A percentile compares a stretch with the other conserved stretches of the same genome.
These are phyloP conservation scores for Ceratosolen solmsi DNA, from an alignment of 1,140 invertebrate genomes.

Conservation along the genomic window DNA sequence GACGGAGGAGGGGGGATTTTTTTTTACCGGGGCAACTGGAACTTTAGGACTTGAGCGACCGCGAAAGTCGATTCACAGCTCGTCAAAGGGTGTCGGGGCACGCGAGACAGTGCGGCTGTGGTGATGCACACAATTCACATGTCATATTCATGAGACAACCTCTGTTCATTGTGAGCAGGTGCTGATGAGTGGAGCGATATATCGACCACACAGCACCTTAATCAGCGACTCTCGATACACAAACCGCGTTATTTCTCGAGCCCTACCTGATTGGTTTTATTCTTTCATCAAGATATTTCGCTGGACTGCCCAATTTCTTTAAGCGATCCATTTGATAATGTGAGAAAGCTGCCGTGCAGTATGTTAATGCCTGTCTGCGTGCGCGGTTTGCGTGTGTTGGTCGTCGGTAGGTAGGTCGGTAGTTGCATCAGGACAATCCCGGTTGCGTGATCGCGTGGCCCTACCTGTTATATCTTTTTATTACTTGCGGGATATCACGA, in stretches of 20 bases:
- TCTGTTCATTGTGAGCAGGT: constrained; percentile 15
- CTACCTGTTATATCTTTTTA: constrained; percentile 5
- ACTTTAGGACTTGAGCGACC: constrained; percentile 18
- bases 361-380: background rate
- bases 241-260: background rate
- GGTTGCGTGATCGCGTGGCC: constrained; percentile 34
- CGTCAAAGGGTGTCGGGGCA: constrained; percentile 2
- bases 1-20: background rate
- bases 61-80: constrained; percentile 26
- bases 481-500: background rate
- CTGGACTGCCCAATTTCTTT: background rate
- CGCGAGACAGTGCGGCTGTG: background rate
- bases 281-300: background rate
- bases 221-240: background rate
- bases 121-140: constrained; percentile 19
- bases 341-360: background rate
- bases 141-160: constrained; percentile 33
- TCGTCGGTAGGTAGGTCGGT: background rate
- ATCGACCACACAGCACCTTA: background rate
- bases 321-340: background rate
- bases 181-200: constrained; percentile 9
- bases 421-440: background rate
- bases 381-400: background rate
- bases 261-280: background rate
- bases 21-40: background rate